Base-by-base conservation (phyloP, 1,140 invertebrate species). In the Centruroides vittatus region DNA sequence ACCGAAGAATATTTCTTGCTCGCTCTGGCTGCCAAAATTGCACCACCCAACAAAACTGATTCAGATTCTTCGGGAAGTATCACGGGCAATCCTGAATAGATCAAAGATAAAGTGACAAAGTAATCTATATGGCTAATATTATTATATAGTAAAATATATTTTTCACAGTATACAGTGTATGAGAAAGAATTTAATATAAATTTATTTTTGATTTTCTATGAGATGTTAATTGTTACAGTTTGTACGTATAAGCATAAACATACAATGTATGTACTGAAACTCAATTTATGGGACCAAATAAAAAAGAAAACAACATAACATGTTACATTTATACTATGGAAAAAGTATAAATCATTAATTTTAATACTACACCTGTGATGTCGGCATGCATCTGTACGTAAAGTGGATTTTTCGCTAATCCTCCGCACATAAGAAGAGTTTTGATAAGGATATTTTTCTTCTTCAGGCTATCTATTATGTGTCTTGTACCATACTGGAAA, bases 361-460 rank as follows among this genome's bases (percentile, higher is more conserved):
- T 34, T 3, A 64, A 59, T 53, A 55, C 56, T 36, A 63, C 68
- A 55, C 64, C 58, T 41, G 62, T 66, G n/a, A 86, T 82, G 73
- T 93, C 88, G 0, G 92, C 86, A 76, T 92, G 89, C 57, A 82
- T 86, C 75, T 89, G 83, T 3, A 91, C 80, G 72, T 89, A 95
- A 4, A 94, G 70, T 0, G 78, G 74, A 75, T 93, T 95, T 70
- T 92, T 89, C 47, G 85, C 82, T 7, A 97, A 73, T 3, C 93
- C 93, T 3, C 93, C 93, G 73, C 91, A 94, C 61, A 95, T 82
- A 9, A 91, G 74, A 47, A 95, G 71, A 1, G 82, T 80, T 65
- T 84, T 75, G 60, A 89, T 82, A 34, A 59, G 61, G 62, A 82
- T 76, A 55, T 87, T 83, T 56, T 80, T 73, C 59, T 74, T 65